These are phyloP conservation scores for Phrynocephalus versicolor DNA, from an alignment of 2,113 vertebrate genomes.

Conservation along the genomic window DNA sequence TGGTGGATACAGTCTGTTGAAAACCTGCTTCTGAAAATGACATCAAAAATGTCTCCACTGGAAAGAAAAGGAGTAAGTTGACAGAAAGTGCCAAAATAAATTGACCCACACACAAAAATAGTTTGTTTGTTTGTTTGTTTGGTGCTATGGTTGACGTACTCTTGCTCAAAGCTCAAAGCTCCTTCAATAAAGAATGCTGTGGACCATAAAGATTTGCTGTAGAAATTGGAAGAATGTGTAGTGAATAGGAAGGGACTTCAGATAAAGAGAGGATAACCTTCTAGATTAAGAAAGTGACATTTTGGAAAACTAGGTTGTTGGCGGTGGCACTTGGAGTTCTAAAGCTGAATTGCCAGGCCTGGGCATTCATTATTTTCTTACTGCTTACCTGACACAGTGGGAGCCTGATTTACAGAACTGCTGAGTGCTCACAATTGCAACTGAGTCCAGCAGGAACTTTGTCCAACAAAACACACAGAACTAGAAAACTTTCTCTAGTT, in stretches of 20 bases:
- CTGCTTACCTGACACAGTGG: constrained; percentile 13
- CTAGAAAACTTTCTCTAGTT: background rate
- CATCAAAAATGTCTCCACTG: background rate
- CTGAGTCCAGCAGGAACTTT: constrained; percentile 14
- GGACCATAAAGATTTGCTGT: constrained; percentile 23
- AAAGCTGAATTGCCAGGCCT: constrained; percentile 7
- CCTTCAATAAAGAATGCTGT: constrained; percentile 15
- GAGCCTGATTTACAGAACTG: constrained; percentile 20
- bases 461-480: constrained; percentile 1
- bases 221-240: constrained; percentile 3
- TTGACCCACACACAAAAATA: too few relatives aligned
- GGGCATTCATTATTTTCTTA: constrained; percentile 29
- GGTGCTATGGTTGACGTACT: background rate
- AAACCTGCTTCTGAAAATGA: background rate
- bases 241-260: constrained; percentile 3
- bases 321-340: constrained; percentile 14
- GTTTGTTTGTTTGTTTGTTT: too few relatives aligned
- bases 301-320: constrained; percentile 26
- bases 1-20: background rate
- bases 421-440: constrained; percentile 14
- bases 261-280: constrained; percentile 7
- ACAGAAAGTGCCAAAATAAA: background rate
- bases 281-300: constrained; percentile 20
- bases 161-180: background rate
- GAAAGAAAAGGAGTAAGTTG: background rate